These are phyloP conservation scores for Galeruca laticollis DNA, from an alignment of 2,888 invertebrate species.

Conservation along the genomic window DNA sequence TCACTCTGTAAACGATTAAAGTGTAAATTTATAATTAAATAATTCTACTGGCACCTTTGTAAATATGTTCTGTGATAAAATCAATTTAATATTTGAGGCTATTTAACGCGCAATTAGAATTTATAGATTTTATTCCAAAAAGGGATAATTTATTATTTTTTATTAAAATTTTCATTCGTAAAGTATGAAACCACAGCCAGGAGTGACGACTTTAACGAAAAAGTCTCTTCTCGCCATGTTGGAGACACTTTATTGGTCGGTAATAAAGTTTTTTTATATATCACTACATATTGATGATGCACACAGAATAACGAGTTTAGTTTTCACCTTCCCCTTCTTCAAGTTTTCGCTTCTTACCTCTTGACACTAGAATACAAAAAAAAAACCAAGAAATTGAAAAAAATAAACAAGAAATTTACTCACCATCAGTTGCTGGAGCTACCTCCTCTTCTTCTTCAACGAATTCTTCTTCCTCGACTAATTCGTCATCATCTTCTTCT, in stretches of 20 bases:
- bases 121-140: slow-evolving; percentile 28
- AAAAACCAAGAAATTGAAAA: not conserved
- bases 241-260: slow-evolving; percentile 60
- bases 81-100: slow-evolving; percentile 18
- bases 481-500: slow-evolving; percentile 66
- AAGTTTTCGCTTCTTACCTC: slow-evolving; percentile 81
- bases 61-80: slow-evolving; percentile 12
- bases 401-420: not conserved
- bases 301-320: slow-evolving; percentile 49
- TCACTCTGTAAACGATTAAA: too few relatives aligned
- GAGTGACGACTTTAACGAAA: slow-evolving; percentile 49
- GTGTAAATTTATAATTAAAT: slow-evolving; percentile 33
- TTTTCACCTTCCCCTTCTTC: slow-evolving; percentile 72
- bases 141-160: slow-evolving; percentile 14
- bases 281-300: slow-evolving; percentile 53
- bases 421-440: slow-evolving; percentile 32
- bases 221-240: slow-evolving; percentile 55
- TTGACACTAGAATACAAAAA: slow-evolving; percentile 67
- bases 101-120: slow-evolving; percentile 23
- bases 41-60: slow-evolving; percentile 22
- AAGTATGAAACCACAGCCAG: slow-evolving; percentile 60
- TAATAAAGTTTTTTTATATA: slow-evolving; percentile 51
- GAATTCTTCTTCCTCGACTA: slow-evolving; percentile 65
- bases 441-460: slow-evolving; percentile 60
- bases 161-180: slow-evolving; percentile 48